Base-by-base conservation (phyloP, 1,140 invertebrate species). In the Drosophila arawakana region DNA sequence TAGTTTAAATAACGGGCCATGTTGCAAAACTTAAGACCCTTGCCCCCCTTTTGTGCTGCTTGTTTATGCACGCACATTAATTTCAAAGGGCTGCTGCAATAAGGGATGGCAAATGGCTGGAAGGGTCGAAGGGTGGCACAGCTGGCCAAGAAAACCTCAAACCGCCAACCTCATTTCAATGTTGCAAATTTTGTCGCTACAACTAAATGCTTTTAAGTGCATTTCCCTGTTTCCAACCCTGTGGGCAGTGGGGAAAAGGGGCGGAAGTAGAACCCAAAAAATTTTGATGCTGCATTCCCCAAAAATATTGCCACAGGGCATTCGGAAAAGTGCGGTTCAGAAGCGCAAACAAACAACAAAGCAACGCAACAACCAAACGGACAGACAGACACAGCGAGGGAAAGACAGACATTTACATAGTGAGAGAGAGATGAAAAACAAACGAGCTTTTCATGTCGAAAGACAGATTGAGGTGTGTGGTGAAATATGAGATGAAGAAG, bases 141-240 rank as follows among this genome's bases (percentile, higher is more conserved):
- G 46, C 11, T 59, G 50, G 54, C 67, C 67, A 70, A 62, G 41
- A 54, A 62, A 47, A 50, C 50, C 61, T 55, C 43, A 37, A 37
- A 71, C 46, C 30, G 39, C 37, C 62, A 54, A 79, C 83, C 79
- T 58, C 84, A 88, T 88, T 81, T 75, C 77, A 76, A 77, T 80
- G 80, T 77, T 82, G 70, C 76, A 86, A 73, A 81, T 86, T 69
- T 76, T 76, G 78, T 82, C 75, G 83, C 76, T 63, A 89, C 83
- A 88, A 89, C 84, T 83, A 89, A 89, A 88, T 88, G 84, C 84
- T 89, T 84, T 89, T 88, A 88, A 88, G 84, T 88, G 84, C 84
- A 88, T 74, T 88, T 89, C 60, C 72, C 72, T 88, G 83, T 82
- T 50, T 44, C 35, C 68, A 65, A 11, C 43, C n/a, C 10, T 11